phyloP scores from a whole-genome alignment of 2,797 vertebrate species.

The Cirrhinus molitorella region DNA sequence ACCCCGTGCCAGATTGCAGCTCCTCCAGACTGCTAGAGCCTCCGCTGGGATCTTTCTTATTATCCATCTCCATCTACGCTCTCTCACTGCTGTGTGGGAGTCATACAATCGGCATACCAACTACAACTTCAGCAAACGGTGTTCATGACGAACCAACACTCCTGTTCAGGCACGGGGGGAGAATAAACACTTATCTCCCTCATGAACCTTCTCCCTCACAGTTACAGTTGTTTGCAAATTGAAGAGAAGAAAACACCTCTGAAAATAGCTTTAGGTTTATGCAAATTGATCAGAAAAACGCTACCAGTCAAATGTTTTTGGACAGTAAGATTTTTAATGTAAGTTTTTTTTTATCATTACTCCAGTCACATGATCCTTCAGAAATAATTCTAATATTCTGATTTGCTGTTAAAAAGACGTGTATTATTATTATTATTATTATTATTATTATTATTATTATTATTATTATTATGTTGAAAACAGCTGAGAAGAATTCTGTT shows the following conservation, averaged over 20 bases:
- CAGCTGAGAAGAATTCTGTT: too few relatives aligned
- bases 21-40: conserved; percentile 20
- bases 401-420: too few relatives aligned
- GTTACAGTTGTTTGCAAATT: conserved; percentile 35
- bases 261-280: conserved; percentile 40
- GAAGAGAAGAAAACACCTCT: conserved; percentile 17
- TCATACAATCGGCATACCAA: conserved; percentile 18
- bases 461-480: too few relatives aligned
- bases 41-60: conserved; percentile 23
- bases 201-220: conserved; percentile 53
- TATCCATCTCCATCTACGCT: conserved; percentile 26
- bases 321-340: too few relatives aligned
- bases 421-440: too few relatives aligned
- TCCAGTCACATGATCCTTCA: too few relatives aligned
- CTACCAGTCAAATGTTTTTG: too few relatives aligned
- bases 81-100: conserved; percentile 33
- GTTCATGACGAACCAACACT: not conserved
- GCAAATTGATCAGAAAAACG: conserved; percentile 15
- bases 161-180: conserved; percentile 16
- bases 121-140: conserved; percentile 17
- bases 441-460: too few relatives aligned
- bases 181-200: conserved; percentile 53
- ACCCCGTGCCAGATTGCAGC: conserved; percentile 32
- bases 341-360: too few relatives aligned
- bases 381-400: too few relatives aligned